These are phyloP conservation scores for Anas capensis DNA, from an alignment of 2,797 vertebrate species.

Conservation along the genomic window DNA sequence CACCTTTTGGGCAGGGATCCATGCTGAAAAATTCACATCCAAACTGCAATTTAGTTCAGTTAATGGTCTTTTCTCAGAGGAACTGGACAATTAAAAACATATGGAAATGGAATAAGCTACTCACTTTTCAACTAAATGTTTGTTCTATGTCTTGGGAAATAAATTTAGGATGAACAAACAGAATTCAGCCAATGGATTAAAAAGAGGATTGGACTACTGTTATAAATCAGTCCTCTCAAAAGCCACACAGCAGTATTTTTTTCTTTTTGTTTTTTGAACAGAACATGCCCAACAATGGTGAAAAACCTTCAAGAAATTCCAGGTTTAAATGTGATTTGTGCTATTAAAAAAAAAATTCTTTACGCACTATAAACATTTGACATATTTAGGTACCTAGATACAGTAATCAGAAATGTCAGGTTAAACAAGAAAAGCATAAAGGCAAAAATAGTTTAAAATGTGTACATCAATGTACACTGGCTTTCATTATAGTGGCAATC, in stretches of 20 bases:
- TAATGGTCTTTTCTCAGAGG: slow-evolving; percentile 72
- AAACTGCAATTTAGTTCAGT: slow-evolving; percentile 71
- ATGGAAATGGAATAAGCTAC: slow-evolving; percentile 49
- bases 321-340: slow-evolving; percentile 20
- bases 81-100: slow-evolving; percentile 70
- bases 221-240: slow-evolving; percentile 50
- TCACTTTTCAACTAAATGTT: slow-evolving; percentile 67
- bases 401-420: slow-evolving; percentile 59
- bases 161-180: slow-evolving; percentile 52
- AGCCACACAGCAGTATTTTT: not conserved
- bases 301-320: slow-evolving; percentile 24
- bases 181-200: slow-evolving; percentile 52
- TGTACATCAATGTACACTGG: slow-evolving; percentile 10
- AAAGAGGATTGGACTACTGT: slow-evolving; percentile 7
- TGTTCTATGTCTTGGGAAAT: slow-evolving; percentile 49
- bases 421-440: slow-evolving; percentile 60
- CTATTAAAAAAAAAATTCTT: slow-evolving; percentile 16
- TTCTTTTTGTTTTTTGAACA: not conserved
- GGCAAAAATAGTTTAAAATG: slow-evolving; percentile 51
- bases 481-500: slow-evolving; percentile 62
- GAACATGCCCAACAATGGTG: not conserved
- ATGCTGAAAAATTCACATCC: slow-evolving; percentile 67
- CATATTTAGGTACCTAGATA: slow-evolving; percentile 50
- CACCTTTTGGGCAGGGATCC: slow-evolving; percentile 72
- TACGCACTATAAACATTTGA: slow-evolving; percentile 27